phyloP scores from a whole-genome alignment of 2,113 vertebrate species.

The Hepsetus odoe region DNA sequence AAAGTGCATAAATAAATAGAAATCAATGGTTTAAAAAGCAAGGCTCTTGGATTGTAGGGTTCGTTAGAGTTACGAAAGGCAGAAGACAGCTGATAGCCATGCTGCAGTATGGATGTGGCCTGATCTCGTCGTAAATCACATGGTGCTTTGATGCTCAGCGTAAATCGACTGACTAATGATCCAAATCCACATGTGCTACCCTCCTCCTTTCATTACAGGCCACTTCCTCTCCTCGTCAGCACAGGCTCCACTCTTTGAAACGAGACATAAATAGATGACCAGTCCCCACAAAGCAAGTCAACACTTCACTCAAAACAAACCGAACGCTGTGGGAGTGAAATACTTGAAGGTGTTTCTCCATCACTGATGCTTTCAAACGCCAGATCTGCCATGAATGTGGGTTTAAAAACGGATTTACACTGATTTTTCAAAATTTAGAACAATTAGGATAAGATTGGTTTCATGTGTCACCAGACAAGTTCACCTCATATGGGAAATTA shows the following conservation, averaged over 20 bases:
- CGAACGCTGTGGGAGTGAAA: slow-evolving; percentile 40
- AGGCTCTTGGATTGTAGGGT: slow-evolving; percentile 7
- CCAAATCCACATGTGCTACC: slow-evolving; percentile 18
- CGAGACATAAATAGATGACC: slow-evolving; percentile 36
- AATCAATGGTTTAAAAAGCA: slow-evolving; percentile 15
- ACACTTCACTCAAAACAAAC: slow-evolving; percentile 46
- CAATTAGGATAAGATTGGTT: too few species aligned
- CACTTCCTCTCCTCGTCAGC: slow-evolving; percentile 28
- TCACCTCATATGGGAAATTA: too few species aligned
- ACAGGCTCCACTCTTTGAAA: slow-evolving; percentile 36
- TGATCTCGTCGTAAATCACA: slow-evolving; percentile 30
- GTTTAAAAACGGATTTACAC: background rate
- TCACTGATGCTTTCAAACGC: slow-evolving; percentile 27
- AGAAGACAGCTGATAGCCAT: slow-evolving; percentile 7
- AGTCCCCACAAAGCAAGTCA: slow-evolving; percentile 12
- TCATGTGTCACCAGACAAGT: too few species aligned
- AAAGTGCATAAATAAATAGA: slow-evolving; percentile 19
- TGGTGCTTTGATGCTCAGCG: slow-evolving; percentile 42
- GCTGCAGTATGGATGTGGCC: background rate
- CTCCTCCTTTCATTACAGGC: slow-evolving; percentile 21
- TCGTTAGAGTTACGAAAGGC: slow-evolving; percentile 4
- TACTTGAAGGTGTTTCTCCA: background rate
- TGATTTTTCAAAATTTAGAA: too few species aligned
- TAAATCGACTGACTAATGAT: slow-evolving; percentile 29
- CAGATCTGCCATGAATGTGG: slow-evolving; percentile 12